These are phyloP conservation scores for Torymus aiolomorphi DNA, from an alignment of 2,888 invertebrate genomes.

Conservation along the genomic window DNA sequence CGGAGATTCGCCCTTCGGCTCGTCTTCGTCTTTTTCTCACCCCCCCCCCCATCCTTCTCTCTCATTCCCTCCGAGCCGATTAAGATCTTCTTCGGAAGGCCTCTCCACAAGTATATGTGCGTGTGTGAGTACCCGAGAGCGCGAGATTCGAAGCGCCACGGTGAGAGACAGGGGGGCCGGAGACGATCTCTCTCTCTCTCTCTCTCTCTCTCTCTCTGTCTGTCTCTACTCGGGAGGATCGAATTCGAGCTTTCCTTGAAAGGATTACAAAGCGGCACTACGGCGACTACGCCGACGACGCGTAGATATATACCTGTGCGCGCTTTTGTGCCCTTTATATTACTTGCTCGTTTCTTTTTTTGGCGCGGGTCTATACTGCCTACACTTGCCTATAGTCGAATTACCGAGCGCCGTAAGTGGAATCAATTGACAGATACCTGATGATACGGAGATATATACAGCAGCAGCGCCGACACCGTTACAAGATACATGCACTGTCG, in stretches of 20 bases:
- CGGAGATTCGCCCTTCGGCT: conserved; percentile 37
- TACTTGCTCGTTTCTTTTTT: neutral
- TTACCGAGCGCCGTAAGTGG: conserved; percentile 5
- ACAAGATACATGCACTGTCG: neutral
- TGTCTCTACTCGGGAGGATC: conserved; percentile 46
- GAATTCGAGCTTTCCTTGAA: conserved; percentile 55
- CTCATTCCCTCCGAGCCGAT: conserved; percentile 58
- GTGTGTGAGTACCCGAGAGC: neutral
- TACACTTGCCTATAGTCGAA: neutral
- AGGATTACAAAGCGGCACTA: conserved; percentile 34
- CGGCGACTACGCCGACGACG: neutral
- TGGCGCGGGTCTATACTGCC: too few relatives aligned
- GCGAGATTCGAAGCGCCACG: neutral
- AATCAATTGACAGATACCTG: conserved; percentile 38
- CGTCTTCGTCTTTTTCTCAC: conserved; percentile 33
- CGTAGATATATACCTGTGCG: conserved; percentile 37
- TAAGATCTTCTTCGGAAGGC: conserved; percentile 58
- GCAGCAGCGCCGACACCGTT: neutral
- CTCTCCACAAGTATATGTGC: conserved; percentile 27
- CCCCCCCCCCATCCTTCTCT: neutral
- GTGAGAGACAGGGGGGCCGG: conserved; percentile 51
- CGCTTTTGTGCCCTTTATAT: neutral
- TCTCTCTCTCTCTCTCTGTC: too few relatives aligned
- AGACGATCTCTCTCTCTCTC: too few relatives aligned
- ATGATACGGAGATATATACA: too few relatives aligned